Evolutionary conservation across 2,888 invertebrate genomes (phyloP).

Genomic region (Drosophila falleni): DNA sequence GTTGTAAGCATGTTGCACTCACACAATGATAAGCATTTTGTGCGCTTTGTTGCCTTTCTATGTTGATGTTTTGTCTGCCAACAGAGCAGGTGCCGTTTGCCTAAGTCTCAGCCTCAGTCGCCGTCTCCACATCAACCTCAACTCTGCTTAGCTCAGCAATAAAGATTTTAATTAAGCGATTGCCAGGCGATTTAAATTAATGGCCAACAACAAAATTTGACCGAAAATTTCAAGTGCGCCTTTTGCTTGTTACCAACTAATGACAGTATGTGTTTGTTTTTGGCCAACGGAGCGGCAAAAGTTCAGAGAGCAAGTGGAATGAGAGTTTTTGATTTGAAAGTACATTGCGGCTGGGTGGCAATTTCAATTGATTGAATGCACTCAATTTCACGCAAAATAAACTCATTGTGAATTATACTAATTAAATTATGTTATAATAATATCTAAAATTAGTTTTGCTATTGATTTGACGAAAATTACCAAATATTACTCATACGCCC

Average conservation of each 20-base stretch:
- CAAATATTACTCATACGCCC: conserved; percentile 24
- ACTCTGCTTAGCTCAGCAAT: conserved; percentile 52
- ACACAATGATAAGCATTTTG: conserved; percentile 27
- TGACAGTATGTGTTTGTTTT: conserved; percentile 34
- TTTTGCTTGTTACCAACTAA: conserved; percentile 55
- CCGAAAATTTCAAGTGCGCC: conserved; percentile 48
- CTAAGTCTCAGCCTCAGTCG: background rate
- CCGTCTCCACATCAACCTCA: background rate
- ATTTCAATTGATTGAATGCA: background rate
- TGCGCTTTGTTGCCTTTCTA: conserved; percentile 41
- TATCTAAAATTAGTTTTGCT: background rate
- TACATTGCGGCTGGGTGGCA: conserved; percentile 1
- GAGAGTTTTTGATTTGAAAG: conserved; percentile 21
- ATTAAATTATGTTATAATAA: background rate
- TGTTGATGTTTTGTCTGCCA: conserved; percentile 27
- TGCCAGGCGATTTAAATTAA: conserved; percentile 63
- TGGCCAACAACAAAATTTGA: conserved; percentile 47
- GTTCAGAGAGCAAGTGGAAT: conserved; percentile 26
- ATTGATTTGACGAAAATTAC: background rate
- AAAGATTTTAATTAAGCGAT: conserved; percentile 80
- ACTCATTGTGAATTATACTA: background rate
- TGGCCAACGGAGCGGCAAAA: conserved; percentile 32
- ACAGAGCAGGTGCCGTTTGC: conserved; percentile 33
- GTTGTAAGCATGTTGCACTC: conserved; percentile 32
- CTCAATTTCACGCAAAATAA: background rate